Evolutionary conservation across 2,113 vertebrate species (phyloP).

Genomic region (Grus americana): DNA sequence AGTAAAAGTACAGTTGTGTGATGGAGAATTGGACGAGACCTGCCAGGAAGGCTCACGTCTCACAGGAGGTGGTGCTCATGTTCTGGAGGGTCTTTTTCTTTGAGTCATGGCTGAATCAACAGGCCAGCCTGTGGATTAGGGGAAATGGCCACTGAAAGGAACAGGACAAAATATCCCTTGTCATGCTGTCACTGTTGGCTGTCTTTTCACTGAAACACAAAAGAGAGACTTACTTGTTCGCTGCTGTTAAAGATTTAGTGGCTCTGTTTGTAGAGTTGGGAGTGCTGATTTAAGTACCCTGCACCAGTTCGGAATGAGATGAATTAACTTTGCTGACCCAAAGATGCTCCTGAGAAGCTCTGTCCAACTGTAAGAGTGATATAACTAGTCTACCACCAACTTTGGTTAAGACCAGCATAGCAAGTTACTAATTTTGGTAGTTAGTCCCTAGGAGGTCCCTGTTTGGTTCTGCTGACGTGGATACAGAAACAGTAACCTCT

Average conservation of each 20-base stretch:
- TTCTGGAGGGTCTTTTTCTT: not conserved
- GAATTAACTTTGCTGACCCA: not conserved
- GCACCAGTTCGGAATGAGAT: not conserved
- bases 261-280: not conserved
- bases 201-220: not conserved
- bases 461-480: not conserved
- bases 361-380: not conserved
- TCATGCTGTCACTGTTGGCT: not conserved
- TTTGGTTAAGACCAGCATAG: not conserved
- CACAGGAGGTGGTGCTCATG: not conserved
- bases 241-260: not conserved
- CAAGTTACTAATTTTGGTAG: not conserved
- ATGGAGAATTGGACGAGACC: not conserved
- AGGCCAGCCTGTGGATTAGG: not conserved
- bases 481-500: not conserved
- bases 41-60: not conserved
- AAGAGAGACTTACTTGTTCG: not conserved
- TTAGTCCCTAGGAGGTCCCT: not conserved
- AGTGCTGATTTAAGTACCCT: rapidly evolving
- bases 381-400: not conserved
- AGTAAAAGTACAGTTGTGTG: not conserved
- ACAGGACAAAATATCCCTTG: not conserved
- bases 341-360: not conserved
- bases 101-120: not conserved
- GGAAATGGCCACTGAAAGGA: not conserved